phyloP scores from a whole-genome alignment of 2,113 vertebrate genomes.

The Heterochromis multidens region DNA sequence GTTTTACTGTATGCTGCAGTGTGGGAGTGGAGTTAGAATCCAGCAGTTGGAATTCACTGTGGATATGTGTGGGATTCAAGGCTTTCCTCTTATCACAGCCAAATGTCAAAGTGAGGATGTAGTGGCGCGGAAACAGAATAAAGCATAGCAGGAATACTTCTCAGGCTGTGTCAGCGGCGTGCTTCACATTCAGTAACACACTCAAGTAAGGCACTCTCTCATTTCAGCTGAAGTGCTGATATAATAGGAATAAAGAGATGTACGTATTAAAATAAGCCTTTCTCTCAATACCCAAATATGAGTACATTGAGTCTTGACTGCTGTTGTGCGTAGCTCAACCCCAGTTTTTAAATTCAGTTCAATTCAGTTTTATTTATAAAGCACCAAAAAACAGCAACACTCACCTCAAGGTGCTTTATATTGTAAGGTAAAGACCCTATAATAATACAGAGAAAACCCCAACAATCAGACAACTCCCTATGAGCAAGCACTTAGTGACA shows the following conservation, averaged over 20 bases:
- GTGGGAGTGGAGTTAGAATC: conserved; percentile 60
- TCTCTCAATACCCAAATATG: background rate
- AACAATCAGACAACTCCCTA: too few relatives aligned
- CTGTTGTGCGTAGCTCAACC: background rate
- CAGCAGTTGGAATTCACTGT: conserved; percentile 73
- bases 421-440: too few relatives aligned
- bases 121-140: conserved; percentile 70
- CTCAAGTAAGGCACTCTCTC: conserved; percentile 33
- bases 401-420: too few relatives aligned
- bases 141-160: conserved; percentile 74
- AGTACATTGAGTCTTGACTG: background rate
- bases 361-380: too few relatives aligned
- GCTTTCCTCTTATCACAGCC: conserved; percentile 75
- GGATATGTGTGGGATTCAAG: conserved; percentile 77
- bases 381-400: too few relatives aligned
- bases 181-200: conserved; percentile 55
- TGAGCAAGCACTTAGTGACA: too few relatives aligned
- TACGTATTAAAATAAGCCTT: background rate
- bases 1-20: conserved; percentile 46
- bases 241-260: conserved; percentile 1
- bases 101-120: conserved; percentile 77
- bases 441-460: too few relatives aligned
- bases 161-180: conserved; percentile 65
- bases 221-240: conserved; percentile 52
- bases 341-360: too few relatives aligned